Conservation (phyloP, 2,113 vertebrate species). For the Rhegmatorhina hoffmannsi region DNA sequence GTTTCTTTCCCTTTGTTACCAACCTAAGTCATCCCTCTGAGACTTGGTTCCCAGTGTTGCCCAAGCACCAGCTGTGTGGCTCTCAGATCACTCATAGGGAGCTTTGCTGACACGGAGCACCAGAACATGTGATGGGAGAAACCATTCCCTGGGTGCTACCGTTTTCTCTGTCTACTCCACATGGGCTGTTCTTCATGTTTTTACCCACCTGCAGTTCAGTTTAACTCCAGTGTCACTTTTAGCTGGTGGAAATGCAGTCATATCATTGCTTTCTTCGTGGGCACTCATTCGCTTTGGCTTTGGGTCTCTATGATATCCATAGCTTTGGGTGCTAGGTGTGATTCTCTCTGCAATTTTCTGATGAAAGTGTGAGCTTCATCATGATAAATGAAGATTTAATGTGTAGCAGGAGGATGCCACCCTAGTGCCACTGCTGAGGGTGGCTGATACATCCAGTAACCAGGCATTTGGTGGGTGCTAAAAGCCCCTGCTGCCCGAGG, state of each 20-base stretch:
- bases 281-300: neutral
- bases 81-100: fast-evolving
- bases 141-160: fast-evolving
- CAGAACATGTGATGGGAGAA: neutral
- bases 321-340: neutral
- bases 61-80: fast-evolving
- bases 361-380: neutral
- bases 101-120: neutral
- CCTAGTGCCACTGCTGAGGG: neutral
- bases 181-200: neutral
- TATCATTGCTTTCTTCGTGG: neutral
- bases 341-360: neutral
- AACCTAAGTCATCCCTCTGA: neutral
- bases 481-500: fast-evolving
- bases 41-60: neutral
- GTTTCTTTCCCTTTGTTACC: neutral
- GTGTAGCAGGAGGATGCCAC: neutral
- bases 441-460: neutral
- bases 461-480: neutral
- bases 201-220: neutral
- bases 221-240: neutral
- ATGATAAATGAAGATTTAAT: too few relatives aligned
- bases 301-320: neutral
- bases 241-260: neutral
- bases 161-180: neutral